A percentile compares a stretch with the other conserved stretches of the same genome.
Conservation (phyloP, 1,140 invertebrate genomes). For the Drosophila nebulosa region DNA sequence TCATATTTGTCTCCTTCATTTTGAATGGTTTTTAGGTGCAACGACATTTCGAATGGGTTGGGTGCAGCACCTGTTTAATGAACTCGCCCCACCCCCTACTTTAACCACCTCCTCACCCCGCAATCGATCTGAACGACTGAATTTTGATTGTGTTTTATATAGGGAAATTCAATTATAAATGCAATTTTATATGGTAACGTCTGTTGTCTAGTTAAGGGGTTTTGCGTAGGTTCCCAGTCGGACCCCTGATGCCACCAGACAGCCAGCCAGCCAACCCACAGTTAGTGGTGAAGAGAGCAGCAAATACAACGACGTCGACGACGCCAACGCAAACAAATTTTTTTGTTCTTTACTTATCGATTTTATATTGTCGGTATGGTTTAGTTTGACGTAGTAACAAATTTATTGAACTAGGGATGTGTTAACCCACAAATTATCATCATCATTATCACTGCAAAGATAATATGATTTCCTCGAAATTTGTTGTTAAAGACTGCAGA, state of each 20-base stretch:
- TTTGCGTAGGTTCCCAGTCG: constrained; percentile 2
- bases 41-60: constrained; percentile 22
- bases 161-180: constrained; percentile 46
- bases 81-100: background rate
- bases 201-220: constrained; percentile 11
- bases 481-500: background rate
- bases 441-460: background rate
- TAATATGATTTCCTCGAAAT: background rate
- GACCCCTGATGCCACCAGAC: constrained; percentile 11
- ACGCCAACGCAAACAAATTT: constrained; percentile 32
- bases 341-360: constrained; percentile 34
- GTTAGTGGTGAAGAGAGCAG: constrained; percentile 5
- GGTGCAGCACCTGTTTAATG: constrained; percentile 42
- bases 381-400: constrained; percentile 37
- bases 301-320: background rate
- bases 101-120: background rate
- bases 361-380: constrained; percentile 16
- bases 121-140: background rate
- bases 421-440: background rate
- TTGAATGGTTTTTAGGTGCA: constrained; percentile 30
- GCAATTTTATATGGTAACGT: constrained; percentile 17
- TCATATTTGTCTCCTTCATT: constrained; percentile 15
- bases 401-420: constrained; percentile 22
- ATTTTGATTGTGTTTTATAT: constrained; percentile 15
- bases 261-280: constrained; percentile 1